Evolutionary conservation across 2,888 invertebrate genomes (phyloP), one percentile per base, ranked within the genome.

Genomic region (Catocala nupta): DNA sequence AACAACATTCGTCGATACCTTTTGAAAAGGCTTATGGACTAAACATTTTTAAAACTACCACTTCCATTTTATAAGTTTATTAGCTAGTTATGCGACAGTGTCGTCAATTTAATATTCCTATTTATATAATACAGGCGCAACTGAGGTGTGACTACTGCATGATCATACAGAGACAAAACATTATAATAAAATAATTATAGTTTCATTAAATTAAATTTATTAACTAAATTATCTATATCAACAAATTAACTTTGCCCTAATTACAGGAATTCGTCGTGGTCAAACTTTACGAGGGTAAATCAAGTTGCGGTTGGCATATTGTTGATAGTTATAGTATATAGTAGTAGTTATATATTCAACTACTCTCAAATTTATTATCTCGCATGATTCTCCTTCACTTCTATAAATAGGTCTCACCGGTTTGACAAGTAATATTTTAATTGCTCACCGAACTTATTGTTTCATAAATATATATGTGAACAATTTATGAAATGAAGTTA

Each of bases 241-340:
- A 48, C 48, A 48, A 70, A 63, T 70, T 60, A 73, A 72, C 52
- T 73, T 66, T 12, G 51, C 43, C 55, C 57, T 71, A 69, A 72
- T 70, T 66, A 63, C 73, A 59, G 60, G 55, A 66, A 62, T 53
- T 53, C 48, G 39, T 52, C 34, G 59, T 9, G 63, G 66, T 66
- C 54, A 61, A 72, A 73, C 63, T 72, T 72, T 43, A 55, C 25
- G 63, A 70, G 67, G 59, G 59, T 73, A 61, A 70, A 72, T 67
- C 70, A 72, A 63, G 47, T 66, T 63, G 70, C 34, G 70, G 73
- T 66, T 60, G 55, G 66, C 57, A 72, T 59, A 63, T 49, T 60
- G 63, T 70, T 73, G 55, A 58, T 48, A 45, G 62, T 65, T 57
- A 54, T 34, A 43, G 47, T 59, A 39, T 57, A 55, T 57, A 62